These are phyloP conservation scores for Nephila pilipes DNA, from an alignment of 1,140 invertebrate genomes.

Conservation along the genomic window DNA sequence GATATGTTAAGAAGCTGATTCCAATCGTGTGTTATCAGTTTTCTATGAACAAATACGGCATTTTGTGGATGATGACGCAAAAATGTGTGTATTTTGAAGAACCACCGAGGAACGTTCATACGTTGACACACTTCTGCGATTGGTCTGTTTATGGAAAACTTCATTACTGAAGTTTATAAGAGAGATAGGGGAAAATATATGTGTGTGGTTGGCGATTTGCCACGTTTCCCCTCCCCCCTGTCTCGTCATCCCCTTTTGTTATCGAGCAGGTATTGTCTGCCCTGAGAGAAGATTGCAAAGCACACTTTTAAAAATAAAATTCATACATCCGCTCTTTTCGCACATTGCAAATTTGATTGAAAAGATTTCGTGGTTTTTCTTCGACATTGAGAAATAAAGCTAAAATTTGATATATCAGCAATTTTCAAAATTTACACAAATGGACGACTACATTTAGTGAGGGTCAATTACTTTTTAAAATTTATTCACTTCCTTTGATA, in stretches of 20 bases:
- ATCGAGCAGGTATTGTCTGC: not conserved
- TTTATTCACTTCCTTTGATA: no score
- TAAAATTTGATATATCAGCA: no score
- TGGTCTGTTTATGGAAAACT: constrained; percentile 12
- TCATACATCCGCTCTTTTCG: not conserved
- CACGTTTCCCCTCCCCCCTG: not conserved
- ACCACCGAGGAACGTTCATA: not conserved
- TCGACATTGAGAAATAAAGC: no score
- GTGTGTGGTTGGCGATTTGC: not conserved
- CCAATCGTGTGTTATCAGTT: not conserved
- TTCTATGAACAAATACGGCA: not conserved
- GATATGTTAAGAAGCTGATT: no score
- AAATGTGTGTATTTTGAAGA: not conserved
- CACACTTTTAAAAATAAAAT: not conserved
- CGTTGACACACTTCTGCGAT: constrained; percentile 16
- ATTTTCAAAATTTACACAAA: no score
- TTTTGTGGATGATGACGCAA: not conserved
- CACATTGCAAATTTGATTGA: no score
- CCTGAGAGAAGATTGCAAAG: no score
- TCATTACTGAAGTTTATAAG: not conserved
- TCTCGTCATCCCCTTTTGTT: not conserved
- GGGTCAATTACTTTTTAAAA: no score
- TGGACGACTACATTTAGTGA: no score
- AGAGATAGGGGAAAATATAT: constrained; percentile 25
- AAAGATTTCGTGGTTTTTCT: no score